A percentile compares a stretch with the other conserved stretches of the same genome.
phyloP scores from a whole-genome alignment of 1,140 invertebrate species.

The Trinorchestia longiramus region DNA sequence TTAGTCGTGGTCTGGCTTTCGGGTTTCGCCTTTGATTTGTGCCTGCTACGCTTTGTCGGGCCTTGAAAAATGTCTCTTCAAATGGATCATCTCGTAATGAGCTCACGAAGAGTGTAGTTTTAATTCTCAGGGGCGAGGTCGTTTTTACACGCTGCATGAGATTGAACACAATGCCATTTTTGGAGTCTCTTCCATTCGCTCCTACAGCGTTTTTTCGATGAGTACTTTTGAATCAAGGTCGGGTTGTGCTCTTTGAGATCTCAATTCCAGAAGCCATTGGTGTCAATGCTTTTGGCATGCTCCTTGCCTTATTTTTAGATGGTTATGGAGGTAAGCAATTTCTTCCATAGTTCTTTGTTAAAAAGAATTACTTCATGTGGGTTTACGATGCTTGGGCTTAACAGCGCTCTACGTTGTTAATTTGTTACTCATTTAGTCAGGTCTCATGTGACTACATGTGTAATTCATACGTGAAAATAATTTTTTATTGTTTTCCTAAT shows the following conservation, averaged over 20 bases:
- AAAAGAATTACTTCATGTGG: not conserved
- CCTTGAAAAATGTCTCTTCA: not conserved
- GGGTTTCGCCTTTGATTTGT: not conserved
- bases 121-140: not conserved
- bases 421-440: no score
- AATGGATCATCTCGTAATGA: constrained; percentile 28
- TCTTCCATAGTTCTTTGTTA: not conserved
- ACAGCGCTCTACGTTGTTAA: no score
- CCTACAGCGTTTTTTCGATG: not conserved
- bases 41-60: not conserved
- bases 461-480: no score
- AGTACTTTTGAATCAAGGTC: not conserved
- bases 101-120: not conserved
- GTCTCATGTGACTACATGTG: no score
- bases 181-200: not conserved
- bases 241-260: not conserved
- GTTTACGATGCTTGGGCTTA: not conserved
- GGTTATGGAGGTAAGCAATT: not conserved
- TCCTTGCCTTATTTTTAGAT: not conserved
- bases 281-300: not conserved
- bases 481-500: no score
- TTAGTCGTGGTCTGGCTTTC: not conserved
- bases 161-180: not conserved
- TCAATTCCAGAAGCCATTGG: not conserved
- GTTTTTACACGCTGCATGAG: not conserved